phyloP scores from a whole-genome alignment of 2,113 vertebrate species.

The Proteles cristata region DNA sequence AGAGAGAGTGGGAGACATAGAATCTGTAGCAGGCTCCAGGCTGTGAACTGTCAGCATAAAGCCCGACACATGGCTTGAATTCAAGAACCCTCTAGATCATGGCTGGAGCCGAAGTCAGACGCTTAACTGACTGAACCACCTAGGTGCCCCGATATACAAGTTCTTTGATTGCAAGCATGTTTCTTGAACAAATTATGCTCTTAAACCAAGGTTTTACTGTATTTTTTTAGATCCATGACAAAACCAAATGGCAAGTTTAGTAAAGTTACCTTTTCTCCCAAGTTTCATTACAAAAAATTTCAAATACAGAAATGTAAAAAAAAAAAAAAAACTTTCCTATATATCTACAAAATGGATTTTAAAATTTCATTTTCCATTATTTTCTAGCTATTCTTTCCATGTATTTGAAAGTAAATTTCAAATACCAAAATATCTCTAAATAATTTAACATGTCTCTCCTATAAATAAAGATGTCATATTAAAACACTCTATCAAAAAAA shows the following conservation, averaged over 20 bases:
- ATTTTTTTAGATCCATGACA: background rate
- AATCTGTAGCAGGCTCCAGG: too few relatives aligned
- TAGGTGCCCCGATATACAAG: too few relatives aligned
- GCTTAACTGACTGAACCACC: too few relatives aligned
- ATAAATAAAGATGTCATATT: background rate
- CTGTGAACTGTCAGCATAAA: too few relatives aligned
- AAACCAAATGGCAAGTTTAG: background rate
- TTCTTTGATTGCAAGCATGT: too few relatives aligned
- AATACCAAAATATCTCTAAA: background rate
- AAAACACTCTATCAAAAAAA: background rate
- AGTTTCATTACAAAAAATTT: background rate
- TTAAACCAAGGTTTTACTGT: background rate
- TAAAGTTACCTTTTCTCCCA: background rate
- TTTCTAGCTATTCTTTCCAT: background rate
- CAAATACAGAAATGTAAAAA: background rate
- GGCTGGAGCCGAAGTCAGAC: too few relatives aligned
- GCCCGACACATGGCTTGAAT: too few relatives aligned
- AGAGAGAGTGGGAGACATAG: too few relatives aligned
- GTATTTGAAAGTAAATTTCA: background rate
- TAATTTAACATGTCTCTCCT: background rate
- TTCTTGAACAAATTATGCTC: too few relatives aligned
- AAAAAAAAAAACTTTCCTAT: background rate
- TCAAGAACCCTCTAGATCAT: too few relatives aligned
- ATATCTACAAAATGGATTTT: background rate
- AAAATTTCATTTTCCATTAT: background rate